Base-by-base conservation (phyloP, 2,797 vertebrate species). In the Echiichthys vipera region DNA sequence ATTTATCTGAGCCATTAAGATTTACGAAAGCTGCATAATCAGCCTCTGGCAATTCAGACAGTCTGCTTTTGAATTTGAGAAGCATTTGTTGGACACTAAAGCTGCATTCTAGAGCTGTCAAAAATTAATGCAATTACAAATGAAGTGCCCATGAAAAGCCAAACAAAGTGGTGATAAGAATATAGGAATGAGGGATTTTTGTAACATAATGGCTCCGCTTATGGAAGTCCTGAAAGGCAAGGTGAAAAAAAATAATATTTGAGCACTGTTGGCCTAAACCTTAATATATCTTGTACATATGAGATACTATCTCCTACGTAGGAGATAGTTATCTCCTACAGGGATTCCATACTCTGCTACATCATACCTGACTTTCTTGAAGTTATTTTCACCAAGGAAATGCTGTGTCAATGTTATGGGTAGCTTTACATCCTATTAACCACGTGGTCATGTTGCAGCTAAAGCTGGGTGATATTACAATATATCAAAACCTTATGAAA, bases 91-190 rank as follows among this genome's bases (percentile, higher is more conserved):
- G 46, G 25, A 71, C 73, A 57, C 32, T 18, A 66, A 68, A 61
- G 40, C 71, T 72, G 63, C 59, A 74, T 74, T 78, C 43, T 66
- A 71, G 59, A 65, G 70, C 43, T 27, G 45, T 58, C 40, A 71
- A 57, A n/a, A 78, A 76, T 75, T 46, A 75, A 71, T 65, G 55
- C 55, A 78, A 74, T 83, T 71, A 64, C 69, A 79, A 78, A 71
- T 79, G 53, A 66, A 83, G 58, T 67, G 65, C 70, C 67, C 57
- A 68, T 72, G 43, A 85, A 73, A 47, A 59, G 68, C 37, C 24
- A 20, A 65, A 61, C 24, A 72, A 70, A 77, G 59, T 39, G 29
- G 27, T 32, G 36, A 65, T 58, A 53, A 69, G 25, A 72, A 78
- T 34, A 46, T 20, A 45, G 27, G 45, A 32, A 54, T 22, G 25